These are phyloP conservation scores for Scotopteryx bipunctaria DNA, from an alignment of 2,888 invertebrate species.

Conservation along the genomic window DNA sequence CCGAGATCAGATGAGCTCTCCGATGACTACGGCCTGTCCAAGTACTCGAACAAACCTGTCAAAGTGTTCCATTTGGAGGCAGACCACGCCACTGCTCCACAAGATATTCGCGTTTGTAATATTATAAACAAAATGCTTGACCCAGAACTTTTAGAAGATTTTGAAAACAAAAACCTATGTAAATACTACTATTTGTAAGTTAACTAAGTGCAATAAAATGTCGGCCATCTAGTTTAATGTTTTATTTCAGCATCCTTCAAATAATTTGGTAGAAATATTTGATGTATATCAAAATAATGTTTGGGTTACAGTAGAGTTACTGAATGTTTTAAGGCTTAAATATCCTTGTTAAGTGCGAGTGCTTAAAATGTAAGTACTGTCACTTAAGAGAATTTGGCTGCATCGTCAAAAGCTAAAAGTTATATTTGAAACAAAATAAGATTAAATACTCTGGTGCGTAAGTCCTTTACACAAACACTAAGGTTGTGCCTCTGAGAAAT, in stretches of 20 bases:
- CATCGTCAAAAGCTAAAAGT: no score
- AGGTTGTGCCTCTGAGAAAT: no score
- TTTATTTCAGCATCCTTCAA: background rate
- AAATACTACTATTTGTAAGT: background rate
- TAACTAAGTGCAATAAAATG: constrained; percentile 5
- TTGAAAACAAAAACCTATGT: constrained; percentile 32
- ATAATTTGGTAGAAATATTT: no score
- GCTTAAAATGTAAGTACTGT: no score
- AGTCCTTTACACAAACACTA: no score
- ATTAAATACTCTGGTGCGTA: no score
- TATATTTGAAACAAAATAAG: no score
- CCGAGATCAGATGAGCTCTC: constrained; percentile 34
- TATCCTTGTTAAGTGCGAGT: no score
- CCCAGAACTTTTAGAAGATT: constrained; percentile 37
- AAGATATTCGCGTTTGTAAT: constrained; percentile 43
- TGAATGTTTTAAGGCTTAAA: no score
- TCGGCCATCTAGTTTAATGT: background rate
- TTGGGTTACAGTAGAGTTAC: no score
- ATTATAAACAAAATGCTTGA: constrained; percentile 40
- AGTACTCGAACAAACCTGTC: constrained; percentile 41
- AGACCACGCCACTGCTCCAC: constrained; percentile 40
- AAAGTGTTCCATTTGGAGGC: constrained; percentile 41
- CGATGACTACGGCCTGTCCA: constrained; percentile 45
- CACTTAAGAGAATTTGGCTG: no score
- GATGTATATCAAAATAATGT: no score